Percentiles rank a stretch among this genome's conserved stretches.
These are phyloP conservation scores for Vombatus ursinus DNA, from an alignment of 2,113 vertebrate species.

Conservation along the genomic window DNA sequence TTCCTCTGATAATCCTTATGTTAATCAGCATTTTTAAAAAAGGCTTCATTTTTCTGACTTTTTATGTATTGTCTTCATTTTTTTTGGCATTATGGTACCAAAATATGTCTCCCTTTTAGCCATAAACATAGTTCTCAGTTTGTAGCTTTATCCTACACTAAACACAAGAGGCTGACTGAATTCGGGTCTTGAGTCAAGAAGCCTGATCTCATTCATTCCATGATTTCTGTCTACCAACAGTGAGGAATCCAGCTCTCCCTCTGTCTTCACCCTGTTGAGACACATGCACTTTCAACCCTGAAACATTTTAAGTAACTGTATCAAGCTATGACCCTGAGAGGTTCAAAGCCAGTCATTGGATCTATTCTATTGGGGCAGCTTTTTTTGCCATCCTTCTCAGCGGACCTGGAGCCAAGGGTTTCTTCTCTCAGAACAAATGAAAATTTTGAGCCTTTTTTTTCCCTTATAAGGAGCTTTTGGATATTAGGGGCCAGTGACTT, in stretches of 20 bases:
- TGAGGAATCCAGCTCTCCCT: neutral
- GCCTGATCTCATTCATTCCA: neutral
- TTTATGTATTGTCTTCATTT: neutral
- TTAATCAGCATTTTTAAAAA: neutral
- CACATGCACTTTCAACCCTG: neutral
- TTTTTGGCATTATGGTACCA: neutral
- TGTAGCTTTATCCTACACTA: neutral
- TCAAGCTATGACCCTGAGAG: neutral
- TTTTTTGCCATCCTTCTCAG: constrained; percentile 5
- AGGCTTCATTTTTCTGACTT: neutral
- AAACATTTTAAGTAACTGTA: constrained; percentile 9
- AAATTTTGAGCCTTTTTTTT: neutral
- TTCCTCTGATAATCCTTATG: neutral
- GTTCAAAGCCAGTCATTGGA: neutral
- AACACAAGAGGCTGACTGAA: neutral
- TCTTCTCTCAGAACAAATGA: neutral
- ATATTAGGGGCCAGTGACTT: neutral
- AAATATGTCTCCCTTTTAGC: neutral
- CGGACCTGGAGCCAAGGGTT: neutral
- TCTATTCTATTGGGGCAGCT: neutral
- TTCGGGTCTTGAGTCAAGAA: neutral
- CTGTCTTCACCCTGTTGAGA: neutral
- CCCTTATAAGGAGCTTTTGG: neutral
- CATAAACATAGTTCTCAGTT: neutral
- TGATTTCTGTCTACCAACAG: neutral